Conservation (phyloP, 2,888 invertebrate species). For the Pharmacophagus antenor region DNA sequence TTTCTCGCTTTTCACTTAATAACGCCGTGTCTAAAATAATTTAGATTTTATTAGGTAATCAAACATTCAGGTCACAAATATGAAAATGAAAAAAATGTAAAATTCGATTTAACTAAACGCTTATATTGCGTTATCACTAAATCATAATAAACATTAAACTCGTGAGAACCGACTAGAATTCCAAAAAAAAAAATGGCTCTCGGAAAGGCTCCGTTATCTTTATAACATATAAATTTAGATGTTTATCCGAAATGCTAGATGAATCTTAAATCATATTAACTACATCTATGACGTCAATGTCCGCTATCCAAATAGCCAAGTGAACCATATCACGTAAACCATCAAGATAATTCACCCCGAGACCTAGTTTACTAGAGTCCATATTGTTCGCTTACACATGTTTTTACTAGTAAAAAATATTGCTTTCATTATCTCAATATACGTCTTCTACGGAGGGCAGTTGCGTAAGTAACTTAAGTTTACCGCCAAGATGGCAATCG, state of each 20-base stretch:
- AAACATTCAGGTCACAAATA: slow-evolving; percentile 20
- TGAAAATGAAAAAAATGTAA: slow-evolving; percentile 11
- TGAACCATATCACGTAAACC: slow-evolving; percentile 23
- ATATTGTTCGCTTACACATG: slow-evolving; percentile 70
- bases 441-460: slow-evolving; percentile 54
- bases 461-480: slow-evolving; percentile 72
- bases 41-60: not conserved
- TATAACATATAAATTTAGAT: slow-evolving; percentile 18
- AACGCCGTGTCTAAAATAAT: not conserved
- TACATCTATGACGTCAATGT: slow-evolving; percentile 29
- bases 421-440: slow-evolving; percentile 66
- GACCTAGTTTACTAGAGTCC: slow-evolving; percentile 54
- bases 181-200: slow-evolving; percentile 20
- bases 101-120: slow-evolving; percentile 13
- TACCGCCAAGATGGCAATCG: slow-evolving; percentile 66
- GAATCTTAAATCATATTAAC: slow-evolving; percentile 32
- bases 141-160: slow-evolving; percentile 25
- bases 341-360: slow-evolving; percentile 46
- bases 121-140: slow-evolving; percentile 14
- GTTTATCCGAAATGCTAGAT: slow-evolving; percentile 31
- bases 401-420: slow-evolving; percentile 55
- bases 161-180: slow-evolving; percentile 21
- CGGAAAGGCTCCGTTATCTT: slow-evolving; percentile 17
- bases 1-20: not conserved
- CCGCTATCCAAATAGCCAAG: slow-evolving; percentile 16